Conservation (phyloP, 2,888 invertebrate genomes). For the Sphaeridia pumilis region DNA sequence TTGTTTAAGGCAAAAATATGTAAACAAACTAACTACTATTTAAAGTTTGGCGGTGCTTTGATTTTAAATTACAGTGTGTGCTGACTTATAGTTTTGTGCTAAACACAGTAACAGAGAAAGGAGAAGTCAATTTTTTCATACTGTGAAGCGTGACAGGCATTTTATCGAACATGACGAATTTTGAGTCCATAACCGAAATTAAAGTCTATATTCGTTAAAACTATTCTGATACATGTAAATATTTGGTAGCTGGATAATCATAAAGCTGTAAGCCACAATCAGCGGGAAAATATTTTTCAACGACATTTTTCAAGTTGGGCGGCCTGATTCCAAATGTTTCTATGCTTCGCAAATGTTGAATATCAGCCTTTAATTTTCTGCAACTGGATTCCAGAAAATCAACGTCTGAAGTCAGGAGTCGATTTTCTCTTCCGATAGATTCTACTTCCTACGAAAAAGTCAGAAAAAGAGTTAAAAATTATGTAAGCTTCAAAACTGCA, state of each 20-base stretch:
- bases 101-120: no score
- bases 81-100: no score
- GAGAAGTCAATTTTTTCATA: no score
- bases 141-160: no score
- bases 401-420: conserved; percentile 29
- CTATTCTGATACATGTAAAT: conserved; percentile 31
- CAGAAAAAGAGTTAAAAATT: not conserved
- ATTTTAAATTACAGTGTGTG: no score
- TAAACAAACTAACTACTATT: no score
- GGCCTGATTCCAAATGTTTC: conserved; percentile 20
- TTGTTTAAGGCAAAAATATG: no score
- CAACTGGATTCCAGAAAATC: conserved; percentile 25
- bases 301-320: conserved; percentile 8
- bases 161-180: no score
- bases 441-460: conserved; percentile 22
- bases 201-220: not conserved
- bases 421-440: conserved; percentile 26
- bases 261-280: conserved; percentile 22
- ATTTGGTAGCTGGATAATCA: conserved; percentile 28
- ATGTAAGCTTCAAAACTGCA: not conserved
- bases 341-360: conserved; percentile 21
- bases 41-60: no score
- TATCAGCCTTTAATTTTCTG: conserved; percentile 22
- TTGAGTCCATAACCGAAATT: no score
- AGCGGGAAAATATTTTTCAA: conserved; percentile 14